These are phyloP conservation scores for Porites evermanni DNA, from an alignment of 92 coral and sea anemone genomes.

Conservation along the genomic window DNA sequence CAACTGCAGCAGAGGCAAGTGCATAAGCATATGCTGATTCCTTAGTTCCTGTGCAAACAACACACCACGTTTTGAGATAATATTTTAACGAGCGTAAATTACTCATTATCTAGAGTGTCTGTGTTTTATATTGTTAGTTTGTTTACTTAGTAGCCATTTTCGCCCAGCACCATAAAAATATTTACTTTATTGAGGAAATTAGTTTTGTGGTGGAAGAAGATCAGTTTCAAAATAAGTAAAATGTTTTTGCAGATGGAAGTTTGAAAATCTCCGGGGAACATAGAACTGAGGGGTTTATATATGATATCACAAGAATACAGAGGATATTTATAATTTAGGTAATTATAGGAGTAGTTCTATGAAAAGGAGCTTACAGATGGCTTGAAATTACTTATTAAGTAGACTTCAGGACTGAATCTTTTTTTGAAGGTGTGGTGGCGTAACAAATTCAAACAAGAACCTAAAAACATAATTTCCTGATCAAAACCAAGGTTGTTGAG, in stretches of 20 bases:
- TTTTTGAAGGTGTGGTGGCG: not conserved
- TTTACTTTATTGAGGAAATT: conserved; percentile 19
- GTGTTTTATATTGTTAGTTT: conserved; percentile 50
- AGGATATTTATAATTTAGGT: no score
- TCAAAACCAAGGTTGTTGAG: conserved; percentile 2
- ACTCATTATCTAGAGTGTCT: conserved; percentile 37
- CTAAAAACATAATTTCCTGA: not conserved
- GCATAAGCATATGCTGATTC: conserved; percentile 86
- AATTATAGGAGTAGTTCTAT: no score
- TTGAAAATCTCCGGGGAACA: not conserved
- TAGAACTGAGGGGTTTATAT: not conserved
- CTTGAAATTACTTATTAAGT: no score
- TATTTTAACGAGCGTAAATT: not conserved
- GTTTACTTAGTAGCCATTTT: conserved; percentile 56
- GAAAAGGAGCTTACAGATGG: no score
- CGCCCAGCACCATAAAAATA: conserved; percentile 18
- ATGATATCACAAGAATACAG: no score
- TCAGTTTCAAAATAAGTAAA: conserved; percentile 7
- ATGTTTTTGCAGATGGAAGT: conserved; percentile 13
- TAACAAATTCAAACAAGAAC: not conserved
- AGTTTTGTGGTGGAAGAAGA: conserved; percentile 2
- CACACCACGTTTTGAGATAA: not conserved
- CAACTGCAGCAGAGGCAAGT: conserved; percentile 88
- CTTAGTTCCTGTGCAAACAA: conserved; percentile 81
- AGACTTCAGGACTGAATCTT: not conserved